Evolutionary conservation across 1,140 invertebrate species (phyloP).

Genomic region (Trachymyrmex cornetzi): DNA sequence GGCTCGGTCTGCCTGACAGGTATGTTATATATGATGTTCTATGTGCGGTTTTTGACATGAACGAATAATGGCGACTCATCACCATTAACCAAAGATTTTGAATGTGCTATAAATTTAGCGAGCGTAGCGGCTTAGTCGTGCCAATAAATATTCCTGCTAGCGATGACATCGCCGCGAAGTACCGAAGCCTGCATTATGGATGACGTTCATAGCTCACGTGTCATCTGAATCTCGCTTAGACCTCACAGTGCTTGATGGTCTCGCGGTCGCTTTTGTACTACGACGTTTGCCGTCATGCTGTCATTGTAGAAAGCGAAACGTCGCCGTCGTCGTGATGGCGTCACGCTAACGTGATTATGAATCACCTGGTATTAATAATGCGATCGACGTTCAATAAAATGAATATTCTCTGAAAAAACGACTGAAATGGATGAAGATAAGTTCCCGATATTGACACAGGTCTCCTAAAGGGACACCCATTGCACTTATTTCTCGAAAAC

Average conservation of each 20-base stretch:
- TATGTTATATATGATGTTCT: not conserved
- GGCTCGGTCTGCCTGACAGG: not conserved
- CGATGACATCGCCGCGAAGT: constrained; percentile 52
- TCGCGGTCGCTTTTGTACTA: constrained; percentile 8
- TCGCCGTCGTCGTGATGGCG: not conserved
- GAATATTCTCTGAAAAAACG: not conserved
- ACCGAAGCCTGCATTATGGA: constrained; percentile 55
- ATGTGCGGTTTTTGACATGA: constrained; percentile 35
- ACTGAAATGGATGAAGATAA: not conserved
- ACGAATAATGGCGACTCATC: constrained; percentile 46
- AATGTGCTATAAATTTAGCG: constrained; percentile 51
- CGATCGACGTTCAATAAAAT: not conserved
- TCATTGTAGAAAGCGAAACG: constrained; percentile 12
- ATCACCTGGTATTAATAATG: constrained; percentile 10
- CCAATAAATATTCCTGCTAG: constrained; percentile 57
- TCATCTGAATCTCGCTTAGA: constrained; percentile 52
- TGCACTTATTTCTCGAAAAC: too few species aligned
- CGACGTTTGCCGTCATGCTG: constrained; percentile 28
- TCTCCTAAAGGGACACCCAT: too few species aligned
- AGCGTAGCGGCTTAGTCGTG: constrained; percentile 28
- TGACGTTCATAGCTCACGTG: constrained; percentile 57
- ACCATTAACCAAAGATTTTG: constrained; percentile 51
- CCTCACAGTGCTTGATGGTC: constrained; percentile 21
- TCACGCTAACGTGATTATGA: not conserved
- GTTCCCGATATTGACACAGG: too few species aligned